phyloP scores from a whole-genome alignment of 1,140 invertebrate species.

The Eriosoma lanigerum region DNA sequence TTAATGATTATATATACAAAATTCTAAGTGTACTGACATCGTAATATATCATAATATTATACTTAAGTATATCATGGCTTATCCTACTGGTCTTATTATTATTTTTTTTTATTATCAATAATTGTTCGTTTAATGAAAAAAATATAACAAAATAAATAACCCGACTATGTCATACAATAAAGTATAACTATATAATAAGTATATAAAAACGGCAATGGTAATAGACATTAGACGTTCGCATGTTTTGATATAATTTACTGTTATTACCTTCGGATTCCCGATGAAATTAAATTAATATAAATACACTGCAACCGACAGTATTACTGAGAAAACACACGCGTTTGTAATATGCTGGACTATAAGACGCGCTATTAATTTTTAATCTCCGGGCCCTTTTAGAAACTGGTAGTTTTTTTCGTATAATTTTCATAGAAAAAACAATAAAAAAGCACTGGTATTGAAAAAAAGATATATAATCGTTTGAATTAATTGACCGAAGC shows the following conservation, averaged over 20 bases:
- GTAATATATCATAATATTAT: too few relatives aligned
- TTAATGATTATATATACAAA: too few relatives aligned
- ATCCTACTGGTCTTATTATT: background rate
- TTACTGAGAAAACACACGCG: constrained; percentile 31
- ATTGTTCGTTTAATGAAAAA: background rate
- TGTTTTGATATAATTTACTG: constrained; percentile 43
- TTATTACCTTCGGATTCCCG: constrained; percentile 20
- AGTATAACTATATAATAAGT: background rate
- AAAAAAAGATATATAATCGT: background rate
- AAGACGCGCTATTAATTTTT: constrained; percentile 47
- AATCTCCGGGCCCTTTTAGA: constrained; percentile 37
- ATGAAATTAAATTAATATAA: constrained; percentile 28
- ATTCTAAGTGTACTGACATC: too few relatives aligned
- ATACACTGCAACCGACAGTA: background rate
- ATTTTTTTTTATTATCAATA: background rate
- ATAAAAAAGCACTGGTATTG: constrained; percentile 35
- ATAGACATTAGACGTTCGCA: constrained; percentile 6
- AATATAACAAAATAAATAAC: constrained; percentile 12
- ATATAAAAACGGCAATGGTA: background rate
- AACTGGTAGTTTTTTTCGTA: constrained; percentile 24
- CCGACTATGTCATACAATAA: background rate
- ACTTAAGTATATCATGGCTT: background rate
- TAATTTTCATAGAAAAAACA: constrained; percentile 8
- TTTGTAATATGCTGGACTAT: background rate
- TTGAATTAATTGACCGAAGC: constrained; percentile 45